Evolutionary conservation across 2,797 vertebrate genomes (phyloP), one percentile per base, ranked within the genome.

Genomic region (Gobio occitaniae): DNA sequence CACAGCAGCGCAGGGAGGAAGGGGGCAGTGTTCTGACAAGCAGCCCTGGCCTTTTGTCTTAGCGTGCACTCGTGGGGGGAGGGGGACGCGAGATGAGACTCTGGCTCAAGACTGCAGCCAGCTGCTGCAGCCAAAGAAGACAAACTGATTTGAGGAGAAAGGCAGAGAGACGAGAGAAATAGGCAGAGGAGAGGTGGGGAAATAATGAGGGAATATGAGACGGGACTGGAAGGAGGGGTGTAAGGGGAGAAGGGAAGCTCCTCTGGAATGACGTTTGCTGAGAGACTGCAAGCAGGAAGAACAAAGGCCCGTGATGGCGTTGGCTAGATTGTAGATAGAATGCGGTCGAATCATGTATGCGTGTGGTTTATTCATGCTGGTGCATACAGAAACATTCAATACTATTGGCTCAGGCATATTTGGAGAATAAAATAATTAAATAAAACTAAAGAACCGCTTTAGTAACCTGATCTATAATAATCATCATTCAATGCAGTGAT

Each of bases 21-120:
- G 93, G 93, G 93, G 94, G 93, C 94, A 94, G 94, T 93, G 92
- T 94, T 95, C 77, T 92, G 93, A 94, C 93, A 92, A 92, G 91
- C 92, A 82, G 90, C 93, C 90, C 93, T 91, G 95, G 95, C 95
- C 95, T 95, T 96, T 96, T 96, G 95, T 96, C 91, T 96, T 83
- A 79, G 75, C 86, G 80, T 79, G 71, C 50, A 72, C 74, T 87
- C 83, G 90, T 91, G 92, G 80, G 84, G 84, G 82, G 59, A 80
- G 44, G 84, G 84, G 41, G 86, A 77, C 52, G 69, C 15, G 15
- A n/a, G 89, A 90, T 91, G 92, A 92, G 93, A 92, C 90, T 90
- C 91, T 93, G 91, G 92, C 91, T 94, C 86, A 68, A 89, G 89
- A 93, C 91, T 87, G 90, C 89, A 91, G 93, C 91, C 93, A 94